A percentile compares a stretch with the other conserved stretches of the same genome.
phyloP scores from a whole-genome alignment of 2,797 vertebrate species.

The Lates japonicus region DNA sequence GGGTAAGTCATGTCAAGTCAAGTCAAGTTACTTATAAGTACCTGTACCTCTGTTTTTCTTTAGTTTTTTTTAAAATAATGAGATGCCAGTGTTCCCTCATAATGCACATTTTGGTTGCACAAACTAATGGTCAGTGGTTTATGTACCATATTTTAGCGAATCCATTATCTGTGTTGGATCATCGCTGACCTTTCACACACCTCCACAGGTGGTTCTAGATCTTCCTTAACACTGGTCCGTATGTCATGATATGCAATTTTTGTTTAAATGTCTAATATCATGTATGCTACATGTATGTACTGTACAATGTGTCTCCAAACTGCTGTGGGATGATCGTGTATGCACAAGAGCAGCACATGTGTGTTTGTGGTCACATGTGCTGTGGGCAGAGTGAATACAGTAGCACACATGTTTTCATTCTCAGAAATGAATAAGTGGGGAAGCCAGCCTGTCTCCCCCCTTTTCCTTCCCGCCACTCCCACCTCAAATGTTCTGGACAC shows the following conservation, averaged over 20 bases:
- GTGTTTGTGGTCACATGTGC: constrained; percentile 58
- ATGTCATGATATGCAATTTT: neutral
- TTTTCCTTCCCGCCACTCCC: constrained; percentile 3
- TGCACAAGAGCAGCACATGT: constrained; percentile 28
- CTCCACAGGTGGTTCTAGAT: neutral
- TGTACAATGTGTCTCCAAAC: constrained; percentile 45
- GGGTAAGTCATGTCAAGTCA: neutral
- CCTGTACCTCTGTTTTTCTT: neutral
- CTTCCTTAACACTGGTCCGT: neutral
- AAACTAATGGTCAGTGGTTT: neutral
- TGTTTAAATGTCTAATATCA: neutral
- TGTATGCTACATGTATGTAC: neutral
- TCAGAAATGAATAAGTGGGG: constrained; percentile 45
- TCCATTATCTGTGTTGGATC: constrained; percentile 5
- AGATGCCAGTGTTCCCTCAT: neutral
- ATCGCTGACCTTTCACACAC: neutral
- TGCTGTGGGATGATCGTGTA: constrained; percentile 27
- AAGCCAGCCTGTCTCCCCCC: constrained; percentile 16
- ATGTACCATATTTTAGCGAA: neutral
- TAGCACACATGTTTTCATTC: constrained; percentile 64
- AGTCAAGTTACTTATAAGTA: neutral
- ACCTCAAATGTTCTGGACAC: constrained; percentile 61
- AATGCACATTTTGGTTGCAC: neutral
- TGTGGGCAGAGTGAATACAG: constrained; percentile 32
- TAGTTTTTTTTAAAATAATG: neutral